Evolutionary conservation across 2,797 vertebrate genomes (phyloP), one percentile per base, ranked within the genome.

Genomic region (Rhynchonycteris naso): DNA sequence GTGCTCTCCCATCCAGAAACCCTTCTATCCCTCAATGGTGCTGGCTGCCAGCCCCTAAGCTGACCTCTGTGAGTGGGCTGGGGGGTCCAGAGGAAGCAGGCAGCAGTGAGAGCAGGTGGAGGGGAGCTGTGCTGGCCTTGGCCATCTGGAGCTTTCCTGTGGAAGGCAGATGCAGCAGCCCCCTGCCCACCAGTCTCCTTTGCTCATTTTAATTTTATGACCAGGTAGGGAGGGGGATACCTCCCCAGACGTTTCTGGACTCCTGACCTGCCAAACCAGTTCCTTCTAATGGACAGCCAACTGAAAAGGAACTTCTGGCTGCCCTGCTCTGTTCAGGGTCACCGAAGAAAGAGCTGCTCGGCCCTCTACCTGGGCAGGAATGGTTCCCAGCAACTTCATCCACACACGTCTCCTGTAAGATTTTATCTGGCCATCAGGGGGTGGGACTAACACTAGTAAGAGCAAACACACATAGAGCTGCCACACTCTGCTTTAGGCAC

Each of bases 261-360:
- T 52, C 89, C 91, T 38, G 82, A 94, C 94, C 75, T 0, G 61
- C 71, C 96, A 59, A 80, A 95, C 94, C 94, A 86, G 96, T 92
- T 96, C 47, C 76, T 82, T 58, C 43, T 3, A 1, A 30, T 0
- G 61, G 56, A 22, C 63, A 47, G 47, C 50, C 43, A 26, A 33
- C 5, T 7, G 65, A 63, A 63, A 88, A 18, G 0, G 18, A 26
- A 1, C 43, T n/a, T 19, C 69, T 33, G 1, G 14, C 71, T 19
- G 22, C 59, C 54, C 26, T 22, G 75, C 79, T 80, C 65, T 3
- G 65, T 3, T 52, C 30, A 7, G 7, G 18, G 63, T 13, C 69
- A 33, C 47, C 0, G 19, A 33, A 69, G 38, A 24, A 30, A 19
- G 68, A 50, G 6, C 3, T 0, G 6, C 61, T 2, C 0, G 54